Conservation (phyloP, 2,113 vertebrate species). For the Alligator mississippiensis region DNA sequence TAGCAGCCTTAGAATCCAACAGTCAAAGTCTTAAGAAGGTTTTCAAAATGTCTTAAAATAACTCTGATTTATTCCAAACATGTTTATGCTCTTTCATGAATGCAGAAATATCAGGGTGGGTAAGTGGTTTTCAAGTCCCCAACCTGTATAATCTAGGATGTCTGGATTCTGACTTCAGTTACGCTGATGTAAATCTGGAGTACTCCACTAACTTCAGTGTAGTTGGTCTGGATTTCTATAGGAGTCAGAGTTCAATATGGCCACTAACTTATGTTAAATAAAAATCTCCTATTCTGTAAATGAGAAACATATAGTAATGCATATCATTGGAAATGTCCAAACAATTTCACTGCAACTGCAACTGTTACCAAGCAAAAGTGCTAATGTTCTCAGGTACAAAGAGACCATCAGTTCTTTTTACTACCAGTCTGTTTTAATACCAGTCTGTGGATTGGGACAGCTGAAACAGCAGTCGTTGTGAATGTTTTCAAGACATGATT, state of each 20-base stretch:
- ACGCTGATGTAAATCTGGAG: background rate
- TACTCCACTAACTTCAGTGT: background rate
- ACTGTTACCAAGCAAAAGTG: background rate
- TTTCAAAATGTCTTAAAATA: background rate
- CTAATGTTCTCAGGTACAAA: conserved; percentile 23
- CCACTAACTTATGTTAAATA: background rate
- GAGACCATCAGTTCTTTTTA: background rate
- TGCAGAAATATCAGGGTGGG: background rate
- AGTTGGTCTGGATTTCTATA: background rate
- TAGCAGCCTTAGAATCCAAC: background rate
- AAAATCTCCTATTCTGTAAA: background rate
- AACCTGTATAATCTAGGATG: background rate
- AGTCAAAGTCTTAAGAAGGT: background rate
- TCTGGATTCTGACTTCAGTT: conserved; percentile 16
- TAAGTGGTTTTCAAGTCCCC: background rate
- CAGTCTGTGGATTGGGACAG: conserved; percentile 33
- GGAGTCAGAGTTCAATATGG: conserved; percentile 19
- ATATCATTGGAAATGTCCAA: background rate
- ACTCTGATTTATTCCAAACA: background rate
- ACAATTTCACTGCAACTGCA: background rate
- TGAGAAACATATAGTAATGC: background rate
- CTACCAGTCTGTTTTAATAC: conserved; percentile 36
- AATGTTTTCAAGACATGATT: conserved; percentile 58
- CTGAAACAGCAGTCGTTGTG: conserved; percentile 54
- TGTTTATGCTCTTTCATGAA: background rate